Evolutionary conservation across 1,140 invertebrate species (phyloP).

Genomic region (Physella acuta): DNA sequence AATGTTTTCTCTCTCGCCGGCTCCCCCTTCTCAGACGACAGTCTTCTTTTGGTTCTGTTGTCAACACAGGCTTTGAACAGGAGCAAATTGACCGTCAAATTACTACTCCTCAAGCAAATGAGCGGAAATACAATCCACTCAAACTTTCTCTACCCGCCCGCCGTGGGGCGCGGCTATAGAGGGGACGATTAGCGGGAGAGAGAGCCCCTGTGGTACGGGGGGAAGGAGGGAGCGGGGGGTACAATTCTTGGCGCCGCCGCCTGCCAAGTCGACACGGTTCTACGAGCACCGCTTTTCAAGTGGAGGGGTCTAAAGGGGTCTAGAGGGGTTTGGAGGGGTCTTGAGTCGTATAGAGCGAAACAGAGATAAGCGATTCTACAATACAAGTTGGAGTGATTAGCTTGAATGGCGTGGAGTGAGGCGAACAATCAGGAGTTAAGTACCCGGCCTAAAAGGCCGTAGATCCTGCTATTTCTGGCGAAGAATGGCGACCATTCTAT

Average conservation of each 20-base stretch:
- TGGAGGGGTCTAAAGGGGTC: too few relatives aligned
- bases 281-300: too few relatives aligned
- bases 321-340: too few relatives aligned
- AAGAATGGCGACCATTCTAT: too few relatives aligned
- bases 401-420: too few relatives aligned
- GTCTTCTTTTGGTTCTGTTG: slow-evolving; percentile 18
- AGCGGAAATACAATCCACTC: slow-evolving; percentile 27
- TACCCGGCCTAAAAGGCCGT: too few relatives aligned
- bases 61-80: slow-evolving; percentile 8
- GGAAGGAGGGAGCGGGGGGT: neutral
- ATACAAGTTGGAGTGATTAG: too few relatives aligned
- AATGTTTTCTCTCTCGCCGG: slow-evolving; percentile 16
- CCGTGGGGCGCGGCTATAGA: slow-evolving; percentile 1
- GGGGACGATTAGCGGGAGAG: slow-evolving; percentile 1
- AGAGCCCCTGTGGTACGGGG: neutral
- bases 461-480: too few relatives aligned
- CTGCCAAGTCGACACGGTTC: slow-evolving; percentile 11
- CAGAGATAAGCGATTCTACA: too few relatives aligned
- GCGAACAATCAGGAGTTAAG: too few relatives aligned
- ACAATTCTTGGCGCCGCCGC: slow-evolving; percentile 15
- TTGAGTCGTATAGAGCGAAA: too few relatives aligned
- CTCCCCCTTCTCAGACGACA: slow-evolving; percentile 9
- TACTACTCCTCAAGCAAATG: slow-evolving; percentile 9
- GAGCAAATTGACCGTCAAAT: slow-evolving; percentile 28
- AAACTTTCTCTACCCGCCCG: slow-evolving; percentile 10